Evolutionary conservation across 2,888 invertebrate species (phyloP).

Genomic region (Aleiodes leptofemur): DNA sequence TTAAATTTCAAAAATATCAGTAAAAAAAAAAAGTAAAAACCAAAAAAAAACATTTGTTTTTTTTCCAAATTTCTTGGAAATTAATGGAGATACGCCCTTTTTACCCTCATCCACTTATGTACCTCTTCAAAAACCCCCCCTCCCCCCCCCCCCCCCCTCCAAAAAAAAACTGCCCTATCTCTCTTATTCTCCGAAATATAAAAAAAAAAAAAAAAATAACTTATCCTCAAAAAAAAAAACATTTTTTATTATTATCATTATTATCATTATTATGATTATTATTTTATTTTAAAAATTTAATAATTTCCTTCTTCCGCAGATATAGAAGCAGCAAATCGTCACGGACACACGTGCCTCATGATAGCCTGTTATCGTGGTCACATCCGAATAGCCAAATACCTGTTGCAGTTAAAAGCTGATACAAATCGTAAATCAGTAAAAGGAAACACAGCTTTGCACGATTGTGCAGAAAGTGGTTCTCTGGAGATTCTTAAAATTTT

Average conservation of each 20-base stretch:
- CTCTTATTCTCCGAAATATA: no score
- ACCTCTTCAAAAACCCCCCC: no score
- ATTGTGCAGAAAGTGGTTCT: slow-evolving; percentile 97
- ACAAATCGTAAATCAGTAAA: slow-evolving; percentile 95
- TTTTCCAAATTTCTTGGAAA: background rate
- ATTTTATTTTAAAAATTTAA: no score
- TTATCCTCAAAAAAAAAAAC: background rate
- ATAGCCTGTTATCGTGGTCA: slow-evolving; percentile 98
- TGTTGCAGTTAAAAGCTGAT: slow-evolving; percentile 90
- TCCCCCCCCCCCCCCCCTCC: no score
- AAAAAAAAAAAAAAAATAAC: no score
- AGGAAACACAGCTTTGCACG: slow-evolving; percentile 97
- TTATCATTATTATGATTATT: no score
- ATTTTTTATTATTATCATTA: no score
- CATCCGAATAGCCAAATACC: slow-evolving; percentile 91
- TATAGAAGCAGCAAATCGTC: slow-evolving; percentile 96
- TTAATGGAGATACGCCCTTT: background rate
- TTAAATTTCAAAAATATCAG: no score
- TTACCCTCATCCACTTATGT: no score
- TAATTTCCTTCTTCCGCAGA: slow-evolving; percentile 77
- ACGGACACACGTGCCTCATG: slow-evolving; percentile 98
- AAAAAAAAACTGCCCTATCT: no score
- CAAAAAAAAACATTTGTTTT: no score
- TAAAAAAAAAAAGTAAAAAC: no score
- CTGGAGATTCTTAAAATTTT: slow-evolving; percentile 93